Conservation (phyloP, 2,888 invertebrate genomes). For the Idaea straminata region DNA sequence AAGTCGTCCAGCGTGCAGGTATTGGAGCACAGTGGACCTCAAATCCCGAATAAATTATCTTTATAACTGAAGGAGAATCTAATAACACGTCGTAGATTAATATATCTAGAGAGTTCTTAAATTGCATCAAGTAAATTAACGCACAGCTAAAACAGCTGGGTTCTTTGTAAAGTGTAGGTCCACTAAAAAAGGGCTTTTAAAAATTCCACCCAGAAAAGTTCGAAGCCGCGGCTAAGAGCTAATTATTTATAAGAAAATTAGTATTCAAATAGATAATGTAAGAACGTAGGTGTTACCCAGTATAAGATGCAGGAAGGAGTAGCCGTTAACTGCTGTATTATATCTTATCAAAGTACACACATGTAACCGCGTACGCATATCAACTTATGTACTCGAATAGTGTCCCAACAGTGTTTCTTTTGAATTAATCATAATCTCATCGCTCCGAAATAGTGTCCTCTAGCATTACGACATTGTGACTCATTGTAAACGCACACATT, state of each 20-base stretch:
- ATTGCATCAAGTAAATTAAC: background rate
- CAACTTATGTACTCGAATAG: slow-evolving; percentile 19
- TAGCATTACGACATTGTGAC: slow-evolving; percentile 67
- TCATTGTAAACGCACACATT: slow-evolving; percentile 63
- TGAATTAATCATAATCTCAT: slow-evolving; percentile 67
- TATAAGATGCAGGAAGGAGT: background rate
- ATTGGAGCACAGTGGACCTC: no score
- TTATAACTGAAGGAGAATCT: background rate
- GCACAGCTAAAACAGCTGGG: no score
- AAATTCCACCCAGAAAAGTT: no score
- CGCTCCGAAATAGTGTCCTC: slow-evolving; percentile 74
- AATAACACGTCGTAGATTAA: background rate
- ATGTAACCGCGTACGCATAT: slow-evolving; percentile 16
- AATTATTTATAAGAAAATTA: no score
- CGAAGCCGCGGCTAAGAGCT: no score
- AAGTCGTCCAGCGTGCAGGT: no score
- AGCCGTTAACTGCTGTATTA: background rate
- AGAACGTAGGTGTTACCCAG: background rate
- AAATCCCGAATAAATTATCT: background rate
- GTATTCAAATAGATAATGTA: background rate
- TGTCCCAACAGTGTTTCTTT: slow-evolving; percentile 34
- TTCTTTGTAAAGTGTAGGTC: no score
- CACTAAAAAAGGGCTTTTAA: no score
- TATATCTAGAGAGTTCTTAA: background rate
- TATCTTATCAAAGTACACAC: slow-evolving; percentile 24